Base-by-base conservation (phyloP, 2,797 vertebrate species). In the Anolis apletophallus region DNA sequence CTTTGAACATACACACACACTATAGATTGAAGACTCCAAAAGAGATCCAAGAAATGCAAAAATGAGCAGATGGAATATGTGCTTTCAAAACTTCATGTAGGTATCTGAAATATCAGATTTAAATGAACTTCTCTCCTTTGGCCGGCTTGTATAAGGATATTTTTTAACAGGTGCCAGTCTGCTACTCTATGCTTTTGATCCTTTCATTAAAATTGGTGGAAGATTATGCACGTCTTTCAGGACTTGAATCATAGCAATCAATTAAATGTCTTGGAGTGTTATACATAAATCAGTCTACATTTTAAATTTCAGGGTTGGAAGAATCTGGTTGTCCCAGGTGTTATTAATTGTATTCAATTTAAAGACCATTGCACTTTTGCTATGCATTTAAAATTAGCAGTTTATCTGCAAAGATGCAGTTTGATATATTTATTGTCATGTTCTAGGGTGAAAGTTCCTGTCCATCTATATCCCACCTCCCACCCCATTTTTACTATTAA, bases 311-410 rank as follows among this genome's bases (percentile, higher is more conserved):
- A 88, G 84, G 57, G 74, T 46, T 78, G 55, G 6, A 40, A 85
- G 74, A 73, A 40, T 46, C 32, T 73, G 26, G 40, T 23, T 79
- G 74, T 83, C 85, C 74, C 59, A 89, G 69, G 54, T 89, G 85
- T 87, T 75, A n/a, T 79, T 94, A 92, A 93, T 88, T 90, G 91
- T 71, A 88, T 54, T 81, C 26, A 89, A 88, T n/a, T n/a, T n/a
- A 83, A 85, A 89, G 57, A 69, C 88, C 91, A 90, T 88, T 61
- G 55, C 68, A 74, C 85, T 91, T 91, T 55, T 68, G 87, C 92
- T 92, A 84, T 92, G 81, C 52, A 80, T 74, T 76, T 93, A 92
- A 91, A 92, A 90, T 93, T 89, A 92, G 61, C 75, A 89, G 40
- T 86, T 26, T 83, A 21, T 78, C 73, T 84, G n/a, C 73, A 85